phyloP scores from a whole-genome alignment of 1,140 invertebrate species.

The Heterodera schachtii region DNA sequence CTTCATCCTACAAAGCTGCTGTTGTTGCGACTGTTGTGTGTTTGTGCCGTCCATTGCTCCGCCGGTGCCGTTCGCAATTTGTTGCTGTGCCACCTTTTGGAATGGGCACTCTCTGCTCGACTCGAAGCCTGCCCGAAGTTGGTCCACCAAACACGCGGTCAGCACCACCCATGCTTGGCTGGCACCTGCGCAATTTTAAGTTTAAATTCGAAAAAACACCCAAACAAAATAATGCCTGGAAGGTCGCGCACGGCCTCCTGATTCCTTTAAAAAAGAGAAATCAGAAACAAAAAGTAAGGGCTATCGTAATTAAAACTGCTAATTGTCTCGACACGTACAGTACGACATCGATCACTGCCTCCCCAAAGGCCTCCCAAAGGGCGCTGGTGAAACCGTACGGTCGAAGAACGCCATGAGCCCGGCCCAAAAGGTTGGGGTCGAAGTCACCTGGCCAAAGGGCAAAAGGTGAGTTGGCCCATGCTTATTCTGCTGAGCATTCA shows the following conservation, averaged over 20 bases:
- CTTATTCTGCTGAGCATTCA: background rate
- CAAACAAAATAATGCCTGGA: conserved; percentile 26
- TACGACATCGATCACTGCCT: conserved; percentile 64
- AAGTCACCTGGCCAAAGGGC: background rate
- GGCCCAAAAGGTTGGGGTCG: conserved; percentile 34
- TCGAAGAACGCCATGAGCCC: conserved; percentile 54
- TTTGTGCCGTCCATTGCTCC: background rate
- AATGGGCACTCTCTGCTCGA: conserved; percentile 17
- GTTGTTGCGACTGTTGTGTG: background rate
- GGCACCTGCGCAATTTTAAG: conserved; percentile 40
- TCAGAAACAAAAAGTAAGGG: background rate
- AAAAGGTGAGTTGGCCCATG: background rate
- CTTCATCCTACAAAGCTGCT: background rate
- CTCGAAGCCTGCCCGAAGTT: conserved; percentile 38
- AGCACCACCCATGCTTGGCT: conserved; percentile 65
- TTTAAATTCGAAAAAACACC: too few relatives aligned
- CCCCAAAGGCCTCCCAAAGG: conserved; percentile 64
- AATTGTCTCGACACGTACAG: conserved; percentile 35
- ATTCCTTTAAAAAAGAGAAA: conserved; percentile 22
- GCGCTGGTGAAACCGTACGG: conserved; percentile 55
- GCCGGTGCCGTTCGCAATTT: background rate
- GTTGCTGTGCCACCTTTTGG: background rate
- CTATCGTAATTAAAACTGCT: background rate
- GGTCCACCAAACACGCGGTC: conserved; percentile 64
- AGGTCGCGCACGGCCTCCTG: conserved; percentile 63